Evolutionary conservation across 2,888 invertebrate species (phyloP).

Genomic region (Boloria selene): DNA sequence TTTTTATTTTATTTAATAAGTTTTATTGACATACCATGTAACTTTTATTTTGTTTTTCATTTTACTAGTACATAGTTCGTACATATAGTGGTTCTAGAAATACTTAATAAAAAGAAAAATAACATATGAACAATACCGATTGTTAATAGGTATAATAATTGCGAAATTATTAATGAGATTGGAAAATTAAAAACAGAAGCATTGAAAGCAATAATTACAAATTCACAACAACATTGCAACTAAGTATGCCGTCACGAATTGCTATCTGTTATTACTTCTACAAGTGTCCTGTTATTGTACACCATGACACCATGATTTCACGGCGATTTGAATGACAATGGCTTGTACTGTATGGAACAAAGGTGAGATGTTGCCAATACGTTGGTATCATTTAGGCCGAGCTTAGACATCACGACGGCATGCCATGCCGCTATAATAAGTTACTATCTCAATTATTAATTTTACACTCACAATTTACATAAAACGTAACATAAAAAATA

Average conservation of each 20-base stretch:
- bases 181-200: too few species aligned
- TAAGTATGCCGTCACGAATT: conserved; percentile 24
- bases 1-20: too few species aligned
- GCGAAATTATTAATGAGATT: too few species aligned
- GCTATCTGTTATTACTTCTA: conserved; percentile 16
- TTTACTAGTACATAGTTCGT: too few species aligned
- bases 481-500: not conserved
- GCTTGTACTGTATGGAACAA: conserved; percentile 39
- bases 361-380: conserved; percentile 38
- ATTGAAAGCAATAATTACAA: too few species aligned
- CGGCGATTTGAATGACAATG: conserved; percentile 56
- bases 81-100: too few species aligned
- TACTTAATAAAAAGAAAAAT: too few species aligned
- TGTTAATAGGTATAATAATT: too few species aligned
- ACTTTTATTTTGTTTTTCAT: too few species aligned
- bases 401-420: conserved; percentile 13
- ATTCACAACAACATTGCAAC: not conserved
- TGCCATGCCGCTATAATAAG: not conserved
- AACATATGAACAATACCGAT: too few species aligned
- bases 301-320: conserved; percentile 41
- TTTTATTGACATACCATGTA: too few species aligned
- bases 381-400: conserved; percentile 31
- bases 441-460: too few species aligned
- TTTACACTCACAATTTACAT: not conserved
- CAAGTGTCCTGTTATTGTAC: conserved; percentile 28